phyloP scores from a whole-genome alignment of 2,888 invertebrate genomes.

The Metellina segmentata region DNA sequence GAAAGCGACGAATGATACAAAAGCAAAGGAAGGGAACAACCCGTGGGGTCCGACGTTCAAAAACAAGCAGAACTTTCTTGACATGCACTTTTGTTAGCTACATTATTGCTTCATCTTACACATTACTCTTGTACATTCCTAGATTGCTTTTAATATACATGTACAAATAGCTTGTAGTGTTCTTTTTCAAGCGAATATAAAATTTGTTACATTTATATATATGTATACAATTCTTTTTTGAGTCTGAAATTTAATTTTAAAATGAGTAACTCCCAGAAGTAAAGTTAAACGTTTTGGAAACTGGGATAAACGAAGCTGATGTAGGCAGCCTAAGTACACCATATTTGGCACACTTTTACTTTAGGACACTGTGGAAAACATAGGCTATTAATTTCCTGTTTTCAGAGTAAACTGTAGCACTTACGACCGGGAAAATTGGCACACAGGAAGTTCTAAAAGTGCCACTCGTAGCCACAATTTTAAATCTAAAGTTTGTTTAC shows the following conservation, averaged over 20 bases:
- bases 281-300: too few relatives aligned
- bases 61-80: conserved; percentile 87
- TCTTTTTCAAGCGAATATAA: conserved; percentile 14
- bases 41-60: conserved; percentile 89
- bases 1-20: conserved; percentile 37
- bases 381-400: too few relatives aligned
- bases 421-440: too few relatives aligned
- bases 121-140: not conserved
- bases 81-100: conserved; percentile 84
- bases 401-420: too few relatives aligned
- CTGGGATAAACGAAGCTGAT: too few relatives aligned
- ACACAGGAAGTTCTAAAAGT: too few relatives aligned
- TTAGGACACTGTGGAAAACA: too few relatives aligned
- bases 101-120: not conserved
- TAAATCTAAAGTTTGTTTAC: too few relatives aligned
- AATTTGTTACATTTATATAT: not conserved
- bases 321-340: too few relatives aligned
- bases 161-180: not conserved
- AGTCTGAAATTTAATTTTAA: not conserved
- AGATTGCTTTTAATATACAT: conserved; percentile 5
- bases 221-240: not conserved
- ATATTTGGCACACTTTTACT: too few relatives aligned
- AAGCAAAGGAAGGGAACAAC: conserved; percentile 81
- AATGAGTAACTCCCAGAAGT: not conserved
- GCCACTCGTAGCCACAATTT: too few relatives aligned